Conservation (phyloP, 1,140 invertebrate genomes). For the Bombus pyrosoma region DNA sequence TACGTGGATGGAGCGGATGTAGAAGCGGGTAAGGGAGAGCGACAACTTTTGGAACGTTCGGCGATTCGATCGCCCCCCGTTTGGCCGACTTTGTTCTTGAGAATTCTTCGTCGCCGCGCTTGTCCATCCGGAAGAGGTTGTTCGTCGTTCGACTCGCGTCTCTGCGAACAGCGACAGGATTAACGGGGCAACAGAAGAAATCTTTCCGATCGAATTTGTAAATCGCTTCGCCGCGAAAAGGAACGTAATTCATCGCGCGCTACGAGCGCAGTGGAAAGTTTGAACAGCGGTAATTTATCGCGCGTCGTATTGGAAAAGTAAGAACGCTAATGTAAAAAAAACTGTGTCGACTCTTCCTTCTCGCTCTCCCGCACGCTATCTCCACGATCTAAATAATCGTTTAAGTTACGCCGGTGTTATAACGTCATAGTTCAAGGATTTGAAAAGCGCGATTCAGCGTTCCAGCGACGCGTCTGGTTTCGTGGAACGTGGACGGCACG, state of each 20-base stretch:
- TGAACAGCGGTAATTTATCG: neutral
- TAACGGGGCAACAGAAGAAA: neutral
- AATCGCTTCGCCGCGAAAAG: neutral
- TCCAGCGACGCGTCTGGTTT: neutral
- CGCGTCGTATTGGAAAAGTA: neutral
- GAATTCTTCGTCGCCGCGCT: neutral
- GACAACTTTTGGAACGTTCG: too few species aligned
- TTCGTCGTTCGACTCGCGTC: neutral
- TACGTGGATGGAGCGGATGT: neutral
- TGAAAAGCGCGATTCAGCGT: neutral
- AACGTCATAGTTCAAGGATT: neutral
- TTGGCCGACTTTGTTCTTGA: neutral
- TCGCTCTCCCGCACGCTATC: neutral
- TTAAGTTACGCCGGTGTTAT: neutral
- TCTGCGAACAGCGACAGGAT: neutral
- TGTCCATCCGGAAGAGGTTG: too few species aligned
- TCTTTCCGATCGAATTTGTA: neutral
- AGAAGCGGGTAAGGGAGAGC: neutral
- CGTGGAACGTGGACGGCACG: neutral
- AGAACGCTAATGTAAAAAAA: neutral
- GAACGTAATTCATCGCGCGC: rapidly evolving
- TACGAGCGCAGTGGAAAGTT: neutral
- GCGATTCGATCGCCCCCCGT: neutral
- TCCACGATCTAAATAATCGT: neutral
- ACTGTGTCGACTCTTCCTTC: too few species aligned